Evolutionary conservation across 2,797 vertebrate species (phyloP), one percentile per base, ranked within the genome.

Genomic region (Adelosebastes latens): DNA sequence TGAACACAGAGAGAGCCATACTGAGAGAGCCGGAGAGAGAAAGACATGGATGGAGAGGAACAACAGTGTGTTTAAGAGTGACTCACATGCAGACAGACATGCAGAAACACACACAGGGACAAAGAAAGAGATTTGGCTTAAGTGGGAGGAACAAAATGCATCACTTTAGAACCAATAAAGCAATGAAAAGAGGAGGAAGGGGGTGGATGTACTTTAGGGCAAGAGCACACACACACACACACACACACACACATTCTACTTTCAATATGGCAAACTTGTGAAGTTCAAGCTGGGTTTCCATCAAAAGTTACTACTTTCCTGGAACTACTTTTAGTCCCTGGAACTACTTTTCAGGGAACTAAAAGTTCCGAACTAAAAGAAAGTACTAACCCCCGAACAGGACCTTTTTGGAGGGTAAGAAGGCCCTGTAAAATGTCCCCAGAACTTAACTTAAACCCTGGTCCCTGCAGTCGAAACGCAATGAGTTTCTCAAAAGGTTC

Each of bases 21-120:
- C 83, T 79, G 77, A 56, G 70, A 82, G 63, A 42, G 49, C 49
- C 49, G 10, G 12, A 73, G 68, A 66, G 52, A 71, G 71, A 68
- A n/a, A 68, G 79, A 84, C 63, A 63, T 25, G 59, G 71, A 78
- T 60, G 39, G 68, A 73, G 71, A 49, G 46, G 18, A 62, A 79
- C 80, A 61, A 49, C 75, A 34, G 77, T 49, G 61, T 77, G 81
- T 85, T 86, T 77, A 73, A 82, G 79, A 80, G 78, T 85, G 83
- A 88, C 81, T 91, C 81, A 66, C 82, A 70, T 34, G 77, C 72
- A 77, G 72, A 85, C 75, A 73, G 75, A 82, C 75, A 73, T 80
- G 72, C 25, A 89, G 72, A 83, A 78, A 84, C 55, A 87, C 36
- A 86, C 70, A 88, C 71, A 5, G 36, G 59, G 55, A 88, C 77